Evolutionary conservation across 2,888 invertebrate species (phyloP), one percentile per base, ranked within the genome.

Genomic region (Phortica okadai): DNA sequence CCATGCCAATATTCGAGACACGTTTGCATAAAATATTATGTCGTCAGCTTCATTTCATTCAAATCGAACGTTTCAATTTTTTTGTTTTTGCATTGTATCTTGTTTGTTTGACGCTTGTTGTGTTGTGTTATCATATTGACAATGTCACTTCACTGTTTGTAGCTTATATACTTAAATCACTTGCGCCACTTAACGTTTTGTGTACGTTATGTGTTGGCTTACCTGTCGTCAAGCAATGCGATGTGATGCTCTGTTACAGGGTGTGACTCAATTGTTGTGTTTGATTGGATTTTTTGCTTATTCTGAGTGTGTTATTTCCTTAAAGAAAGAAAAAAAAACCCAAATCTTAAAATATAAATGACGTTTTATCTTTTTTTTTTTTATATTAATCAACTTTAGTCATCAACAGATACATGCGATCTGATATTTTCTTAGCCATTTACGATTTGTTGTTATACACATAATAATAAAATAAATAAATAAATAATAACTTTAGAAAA

Each of bases 1-100:
- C 33, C 58, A 74, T 82, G 82, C 80, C 78, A 79, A 70, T 70
- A 70, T 70, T 70, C 70, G 54, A 70, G 77, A 74, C 82, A 83
- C 82, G 82, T 82, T 77, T 76, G 70, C 75, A 77, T 76, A 59
- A 62, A 72, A 45, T 77, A 78, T 76, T 78, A 75, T 69, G 70
- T 77, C 59, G 75, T 74, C 66, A 45, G 50, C 14, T 25, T 41
- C 42, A 42, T 4, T 11, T 44, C 45, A 45, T 10, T 10, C 6
- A 45, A 45, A 59, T 59, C 7, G 7, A 21, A 1, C 6, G 1
- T 8, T n/a, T 59, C 21, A 21, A 58, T n/a, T 11, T 59, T 16
- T 59, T 1, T 59, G 59, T 59, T 11, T 41, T n/a, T 21, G 67
- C 44, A 44, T n/a, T 44, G 67, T 69, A 45, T 44, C 45, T 45